Percentiles rank a stretch among this genome's conserved stretches.
Evolutionary conservation across 1,140 invertebrate species (phyloP).

Genomic region (Hypothenemus hampei): DNA sequence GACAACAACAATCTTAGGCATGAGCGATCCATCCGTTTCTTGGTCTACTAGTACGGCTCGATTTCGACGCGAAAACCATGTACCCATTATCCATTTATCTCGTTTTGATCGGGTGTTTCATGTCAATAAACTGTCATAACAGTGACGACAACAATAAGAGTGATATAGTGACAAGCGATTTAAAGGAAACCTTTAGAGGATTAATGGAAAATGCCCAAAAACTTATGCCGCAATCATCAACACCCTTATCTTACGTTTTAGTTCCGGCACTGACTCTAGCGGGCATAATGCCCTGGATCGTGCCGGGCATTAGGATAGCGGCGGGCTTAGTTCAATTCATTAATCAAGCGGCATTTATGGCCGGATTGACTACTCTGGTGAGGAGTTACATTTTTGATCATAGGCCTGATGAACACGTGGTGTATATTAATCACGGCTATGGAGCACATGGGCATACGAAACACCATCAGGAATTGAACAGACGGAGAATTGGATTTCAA

Average conservation of each 20-base stretch:
- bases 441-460: conserved; percentile 21
- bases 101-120: too few species aligned
- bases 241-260: conserved; percentile 34
- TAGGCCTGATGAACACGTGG: conserved; percentile 37
- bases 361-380: conserved; percentile 36
- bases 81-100: too few species aligned
- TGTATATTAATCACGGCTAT: conserved; percentile 44
- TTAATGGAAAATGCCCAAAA: conserved; percentile 15
- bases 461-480: too few species aligned
- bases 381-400: conserved; percentile 42
- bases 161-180: too few species aligned
- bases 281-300: conserved; percentile 41
- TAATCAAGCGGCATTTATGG: conserved; percentile 42
- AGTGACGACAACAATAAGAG: too few species aligned
- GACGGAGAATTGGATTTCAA: too few species aligned
- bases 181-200: not conserved
- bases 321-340: conserved; percentile 40
- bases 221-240: conserved; percentile 20
- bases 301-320: conserved; percentile 40
- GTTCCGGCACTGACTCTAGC: conserved; percentile 39
- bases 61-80: too few species aligned
- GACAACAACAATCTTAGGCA: too few species aligned
- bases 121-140: too few species aligned
- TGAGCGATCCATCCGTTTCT: too few species aligned
- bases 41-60: too few species aligned